These are phyloP conservation scores for Bothrops jararaca DNA, from an alignment of 2,113 vertebrate species.

Conservation along the genomic window DNA sequence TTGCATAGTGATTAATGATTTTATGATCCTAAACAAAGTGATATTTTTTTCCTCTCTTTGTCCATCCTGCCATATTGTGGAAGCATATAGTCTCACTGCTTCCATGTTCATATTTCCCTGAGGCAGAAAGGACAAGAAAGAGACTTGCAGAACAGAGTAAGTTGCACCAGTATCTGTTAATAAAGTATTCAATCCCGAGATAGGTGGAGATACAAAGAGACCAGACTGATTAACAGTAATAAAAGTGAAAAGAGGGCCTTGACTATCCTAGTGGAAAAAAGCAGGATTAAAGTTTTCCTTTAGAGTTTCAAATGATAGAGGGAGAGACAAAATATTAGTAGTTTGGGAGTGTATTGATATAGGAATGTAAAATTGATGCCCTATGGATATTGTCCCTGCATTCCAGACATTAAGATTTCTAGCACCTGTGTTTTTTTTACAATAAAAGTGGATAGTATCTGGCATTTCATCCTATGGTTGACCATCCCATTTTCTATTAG, in stretches of 20 bases:
- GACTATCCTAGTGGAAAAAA: neutral
- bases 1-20: neutral
- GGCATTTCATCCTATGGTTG: neutral
- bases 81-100: neutral
- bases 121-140: neutral
- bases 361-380: neutral
- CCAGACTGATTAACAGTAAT: neutral
- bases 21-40: neutral
- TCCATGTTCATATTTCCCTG: neutral
- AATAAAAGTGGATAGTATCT: neutral
- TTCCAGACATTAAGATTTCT: neutral
- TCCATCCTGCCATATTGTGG: neutral
- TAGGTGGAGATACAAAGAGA: neutral
- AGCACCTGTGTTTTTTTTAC: neutral
- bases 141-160: neutral
- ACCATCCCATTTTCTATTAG: neutral
- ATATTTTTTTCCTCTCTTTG: neutral
- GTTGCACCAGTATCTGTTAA: neutral
- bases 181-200: neutral
- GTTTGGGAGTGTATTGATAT: neutral
- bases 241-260: neutral
- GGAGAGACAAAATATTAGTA: neutral
- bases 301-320: neutral
- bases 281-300: neutral
- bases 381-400: neutral